Conservation (phyloP, 2,888 invertebrate genomes). For the Glyphotaelius pellucidus region DNA sequence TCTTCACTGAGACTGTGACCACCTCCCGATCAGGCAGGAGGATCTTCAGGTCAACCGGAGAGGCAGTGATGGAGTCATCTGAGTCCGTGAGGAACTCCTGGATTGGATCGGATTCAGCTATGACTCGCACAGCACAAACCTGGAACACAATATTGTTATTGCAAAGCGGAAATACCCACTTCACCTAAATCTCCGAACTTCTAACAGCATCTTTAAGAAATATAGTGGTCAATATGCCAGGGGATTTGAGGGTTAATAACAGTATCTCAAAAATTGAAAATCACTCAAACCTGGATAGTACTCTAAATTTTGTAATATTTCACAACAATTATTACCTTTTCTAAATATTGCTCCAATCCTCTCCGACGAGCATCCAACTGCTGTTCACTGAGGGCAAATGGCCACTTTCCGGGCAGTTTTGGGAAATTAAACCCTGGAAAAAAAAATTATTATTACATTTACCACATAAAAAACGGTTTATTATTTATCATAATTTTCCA, state of each 20-base stretch:
- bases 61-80: conserved; percentile 87
- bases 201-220: too few relatives aligned
- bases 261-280: too few relatives aligned
- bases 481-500: too few relatives aligned
- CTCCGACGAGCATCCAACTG: conserved; percentile 96
- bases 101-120: conserved; percentile 97
- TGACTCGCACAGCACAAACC: conserved; percentile 97
- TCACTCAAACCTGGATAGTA: too few relatives aligned
- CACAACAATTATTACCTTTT: conserved; percentile 80
- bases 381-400: conserved; percentile 97
- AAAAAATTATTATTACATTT: not conserved
- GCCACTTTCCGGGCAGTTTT: conserved; percentile 99
- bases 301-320: not conserved
- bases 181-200: too few relatives aligned
- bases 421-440: conserved; percentile 92
- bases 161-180: too few relatives aligned
- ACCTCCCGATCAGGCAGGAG: conserved; percentile 95
- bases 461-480: not conserved
- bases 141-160: conserved; percentile 65
- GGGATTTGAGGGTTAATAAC: too few relatives aligned
- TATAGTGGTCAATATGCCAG: too few relatives aligned
- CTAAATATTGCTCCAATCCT: conserved; percentile 97
- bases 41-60: conserved; percentile 87
- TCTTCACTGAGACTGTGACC: conserved; percentile 91
- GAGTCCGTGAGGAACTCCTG: conserved; percentile 97